Evolutionary conservation across 1,140 invertebrate species (phyloP).

Genomic region (Eurosta solidaginis): DNA sequence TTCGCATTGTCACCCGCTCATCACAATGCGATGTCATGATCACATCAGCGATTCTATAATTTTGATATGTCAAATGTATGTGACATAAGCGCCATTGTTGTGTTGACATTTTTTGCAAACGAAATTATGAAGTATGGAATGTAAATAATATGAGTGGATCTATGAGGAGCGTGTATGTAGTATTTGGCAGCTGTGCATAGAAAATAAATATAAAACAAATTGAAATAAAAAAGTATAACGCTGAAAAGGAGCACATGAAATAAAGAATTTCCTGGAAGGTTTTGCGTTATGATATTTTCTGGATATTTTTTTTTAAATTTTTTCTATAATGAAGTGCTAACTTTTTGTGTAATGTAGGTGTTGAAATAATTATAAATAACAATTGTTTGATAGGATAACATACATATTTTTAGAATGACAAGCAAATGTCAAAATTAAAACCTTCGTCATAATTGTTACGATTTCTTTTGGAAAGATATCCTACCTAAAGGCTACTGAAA

Average conservation of each 20-base stretch:
- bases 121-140: conserved; percentile 3
- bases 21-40: too few relatives aligned
- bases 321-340: not conserved
- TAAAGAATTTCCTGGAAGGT: conserved; percentile 1
- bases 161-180: not conserved
- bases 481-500: too few relatives aligned
- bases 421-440: not conserved
- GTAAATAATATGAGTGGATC: conserved; percentile 18
- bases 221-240: not conserved
- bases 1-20: not conserved
- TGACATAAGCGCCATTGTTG: conserved; percentile 28
- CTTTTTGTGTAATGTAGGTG: not conserved
- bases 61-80: not conserved
- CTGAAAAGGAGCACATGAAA: not conserved
- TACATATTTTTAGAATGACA: not conserved
- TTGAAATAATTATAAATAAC: not conserved
- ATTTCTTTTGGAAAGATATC: too few relatives aligned
- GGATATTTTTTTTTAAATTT: not conserved
- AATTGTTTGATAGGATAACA: conserved; percentile 28
- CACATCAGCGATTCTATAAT: not conserved
- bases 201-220: not conserved
- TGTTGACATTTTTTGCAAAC: conserved; percentile 17
- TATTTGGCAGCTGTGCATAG: not conserved
- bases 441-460: not conserved
- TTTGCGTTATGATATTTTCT: not conserved